Evolutionary conservation across 2,113 vertebrate species (phyloP).

Genomic region (Phycodurus eques): DNA sequence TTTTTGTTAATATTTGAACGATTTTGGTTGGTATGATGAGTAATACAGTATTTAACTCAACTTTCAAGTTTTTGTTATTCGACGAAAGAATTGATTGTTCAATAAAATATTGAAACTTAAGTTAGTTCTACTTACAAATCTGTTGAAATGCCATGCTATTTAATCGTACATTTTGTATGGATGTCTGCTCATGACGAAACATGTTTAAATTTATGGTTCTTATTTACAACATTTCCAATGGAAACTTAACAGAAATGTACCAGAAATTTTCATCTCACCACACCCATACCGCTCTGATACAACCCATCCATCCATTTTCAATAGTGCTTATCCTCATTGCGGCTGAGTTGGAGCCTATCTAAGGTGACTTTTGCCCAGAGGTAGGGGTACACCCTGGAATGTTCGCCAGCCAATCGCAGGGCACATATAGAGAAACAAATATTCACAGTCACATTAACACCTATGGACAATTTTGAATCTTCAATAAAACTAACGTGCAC

Average conservation of each 20-base stretch:
- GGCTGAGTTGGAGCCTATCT: neutral
- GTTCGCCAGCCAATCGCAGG: neutral
- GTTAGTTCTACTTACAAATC: neutral
- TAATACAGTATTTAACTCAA: neutral
- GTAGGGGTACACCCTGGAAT: neutral
- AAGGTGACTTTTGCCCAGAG: neutral
- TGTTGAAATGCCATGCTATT: neutral
- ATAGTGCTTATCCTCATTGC: neutral
- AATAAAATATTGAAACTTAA: neutral
- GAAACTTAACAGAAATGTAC: too few species aligned
- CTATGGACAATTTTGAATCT: neutral
- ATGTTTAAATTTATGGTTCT: neutral
- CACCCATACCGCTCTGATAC: neutral
- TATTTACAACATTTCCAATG: neutral
- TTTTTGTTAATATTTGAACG: too few species aligned
- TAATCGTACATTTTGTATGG: neutral
- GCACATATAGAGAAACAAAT: neutral
- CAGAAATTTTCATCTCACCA: too few species aligned
- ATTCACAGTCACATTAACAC: neutral
- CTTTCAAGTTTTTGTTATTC: neutral
- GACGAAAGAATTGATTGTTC: neutral
- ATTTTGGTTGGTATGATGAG: too few species aligned
- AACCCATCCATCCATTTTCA: neutral
- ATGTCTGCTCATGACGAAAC: neutral
- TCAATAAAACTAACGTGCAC: neutral